Conservation (phyloP, 1,140 invertebrate species). For the Laupala kohalensis region DNA sequence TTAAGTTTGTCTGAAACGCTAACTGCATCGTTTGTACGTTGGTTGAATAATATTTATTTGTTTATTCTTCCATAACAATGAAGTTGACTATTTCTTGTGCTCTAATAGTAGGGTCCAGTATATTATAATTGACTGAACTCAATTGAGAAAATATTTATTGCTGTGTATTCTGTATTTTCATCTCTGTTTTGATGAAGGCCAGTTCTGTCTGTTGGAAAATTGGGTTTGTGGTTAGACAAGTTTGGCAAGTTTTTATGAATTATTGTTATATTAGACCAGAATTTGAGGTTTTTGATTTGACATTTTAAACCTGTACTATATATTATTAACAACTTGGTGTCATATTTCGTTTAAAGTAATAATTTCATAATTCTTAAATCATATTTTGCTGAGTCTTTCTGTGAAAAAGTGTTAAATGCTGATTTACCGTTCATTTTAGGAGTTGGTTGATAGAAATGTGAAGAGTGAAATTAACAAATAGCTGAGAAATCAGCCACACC, state of each 20-base stretch:
- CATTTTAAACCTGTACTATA: neutral
- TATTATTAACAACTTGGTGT: neutral
- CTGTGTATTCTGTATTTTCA: neutral
- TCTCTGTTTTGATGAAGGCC: too few species aligned
- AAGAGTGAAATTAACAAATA: neutral
- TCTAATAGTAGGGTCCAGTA: neutral
- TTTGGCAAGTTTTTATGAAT: neutral
- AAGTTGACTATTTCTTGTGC: neutral
- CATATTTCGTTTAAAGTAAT: too few species aligned
- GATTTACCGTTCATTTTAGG: too few species aligned
- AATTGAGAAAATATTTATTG: neutral
- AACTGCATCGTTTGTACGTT: neutral
- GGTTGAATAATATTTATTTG: neutral
- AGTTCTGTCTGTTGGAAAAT: neutral
- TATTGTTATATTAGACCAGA: neutral
- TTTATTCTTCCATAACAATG: neutral
- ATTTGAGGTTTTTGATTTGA: neutral
- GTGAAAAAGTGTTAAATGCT: too few species aligned
- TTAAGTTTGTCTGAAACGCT: neutral
- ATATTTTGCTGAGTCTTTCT: neutral
- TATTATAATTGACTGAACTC: neutral
- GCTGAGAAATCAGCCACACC: neutral
- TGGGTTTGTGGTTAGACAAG: neutral
- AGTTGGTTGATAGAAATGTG: too few species aligned
- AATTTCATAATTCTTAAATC: neutral